These are phyloP conservation scores for Muscidifurax raptorellus DNA, from an alignment of 1,140 invertebrate species.

Conservation along the genomic window DNA sequence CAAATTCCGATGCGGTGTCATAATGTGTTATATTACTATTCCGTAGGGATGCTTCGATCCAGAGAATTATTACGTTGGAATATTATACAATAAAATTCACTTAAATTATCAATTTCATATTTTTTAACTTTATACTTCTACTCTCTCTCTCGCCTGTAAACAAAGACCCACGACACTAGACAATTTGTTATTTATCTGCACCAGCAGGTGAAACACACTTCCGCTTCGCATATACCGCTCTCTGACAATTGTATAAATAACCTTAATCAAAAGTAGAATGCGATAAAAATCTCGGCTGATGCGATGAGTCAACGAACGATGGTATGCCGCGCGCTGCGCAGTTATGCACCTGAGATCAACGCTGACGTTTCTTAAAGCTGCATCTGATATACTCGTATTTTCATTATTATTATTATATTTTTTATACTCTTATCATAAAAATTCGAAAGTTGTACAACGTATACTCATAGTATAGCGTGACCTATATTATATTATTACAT, in stretches of 20 bases:
- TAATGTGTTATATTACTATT: no score
- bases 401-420: neutral
- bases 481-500: neutral
- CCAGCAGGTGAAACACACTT: neutral
- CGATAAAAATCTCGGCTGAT: conserved; percentile 27
- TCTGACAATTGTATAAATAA: conserved; percentile 17
- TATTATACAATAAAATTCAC: no score
- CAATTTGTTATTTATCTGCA: neutral
- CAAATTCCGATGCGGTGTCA: no score
- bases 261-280: conserved; percentile 4
- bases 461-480: neutral
- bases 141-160: neutral
- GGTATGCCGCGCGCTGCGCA: neutral
- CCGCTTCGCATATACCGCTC: neutral
- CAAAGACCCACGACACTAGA: neutral
- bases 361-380: neutral
- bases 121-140: neutral
- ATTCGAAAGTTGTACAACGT: no score
- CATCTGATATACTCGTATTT: neutral
- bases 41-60: no score
- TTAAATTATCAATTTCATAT: no score
- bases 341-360: conserved; percentile 27
- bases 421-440: neutral
- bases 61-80: no score
- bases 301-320: conserved; percentile 21